Percentiles rank a stretch among this genome's conserved stretches.
Conservation (phyloP, 1,140 invertebrate species). For the Vollenhovia emeryi region DNA sequence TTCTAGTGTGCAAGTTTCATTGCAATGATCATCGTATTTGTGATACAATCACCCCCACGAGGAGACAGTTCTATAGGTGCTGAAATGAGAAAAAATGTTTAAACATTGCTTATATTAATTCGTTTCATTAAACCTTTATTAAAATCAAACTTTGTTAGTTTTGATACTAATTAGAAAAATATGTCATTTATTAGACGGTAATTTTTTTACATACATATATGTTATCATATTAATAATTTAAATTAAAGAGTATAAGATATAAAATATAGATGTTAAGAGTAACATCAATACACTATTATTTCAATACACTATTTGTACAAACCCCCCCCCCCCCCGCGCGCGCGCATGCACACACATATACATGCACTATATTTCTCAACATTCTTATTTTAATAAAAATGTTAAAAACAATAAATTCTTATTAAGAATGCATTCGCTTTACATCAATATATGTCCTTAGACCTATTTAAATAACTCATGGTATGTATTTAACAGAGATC, state of each 20-base stretch:
- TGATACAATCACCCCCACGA: not conserved
- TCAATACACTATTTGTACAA: no score
- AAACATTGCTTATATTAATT: not conserved
- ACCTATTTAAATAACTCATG: not conserved
- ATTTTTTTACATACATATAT: not conserved
- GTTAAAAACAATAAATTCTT: not conserved
- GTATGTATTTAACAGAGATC: not conserved
- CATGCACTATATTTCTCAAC: not conserved
- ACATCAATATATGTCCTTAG: not conserved
- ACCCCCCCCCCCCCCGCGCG: no score
- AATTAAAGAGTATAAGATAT: no score
- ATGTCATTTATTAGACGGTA: not conserved
- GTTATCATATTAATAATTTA: no score
- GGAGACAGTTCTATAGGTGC: not conserved
- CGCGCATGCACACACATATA: no score
- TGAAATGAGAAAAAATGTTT: not conserved
- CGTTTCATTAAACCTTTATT: not conserved
- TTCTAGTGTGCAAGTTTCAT: constrained; percentile 5
- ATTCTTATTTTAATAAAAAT: not conserved
- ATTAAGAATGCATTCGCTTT: not conserved
- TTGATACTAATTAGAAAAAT: not conserved
- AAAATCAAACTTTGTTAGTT: not conserved
- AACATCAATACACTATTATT: not conserved
- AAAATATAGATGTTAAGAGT: not conserved
- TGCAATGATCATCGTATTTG: not conserved